Base-by-base conservation (phyloP, 2,797 vertebrate genomes). In the Gephyroberyx darwinii region DNA sequence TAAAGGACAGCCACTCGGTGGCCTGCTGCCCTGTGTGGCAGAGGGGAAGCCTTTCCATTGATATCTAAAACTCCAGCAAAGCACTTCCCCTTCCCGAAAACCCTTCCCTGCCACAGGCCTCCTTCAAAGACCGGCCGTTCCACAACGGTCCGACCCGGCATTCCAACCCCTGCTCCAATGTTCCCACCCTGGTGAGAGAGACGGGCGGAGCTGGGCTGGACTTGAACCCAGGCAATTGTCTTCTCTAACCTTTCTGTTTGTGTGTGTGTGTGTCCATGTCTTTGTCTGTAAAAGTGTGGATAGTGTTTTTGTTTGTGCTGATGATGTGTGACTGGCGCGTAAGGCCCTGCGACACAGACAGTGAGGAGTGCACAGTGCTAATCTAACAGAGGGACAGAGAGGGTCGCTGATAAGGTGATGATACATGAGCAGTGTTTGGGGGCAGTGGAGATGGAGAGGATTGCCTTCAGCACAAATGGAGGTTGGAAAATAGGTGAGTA, bases 41-140 rank as follows among this genome's bases (percentile, higher is more conserved):
- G 54, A 81, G 69, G 77, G 75, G 83, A 74, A 75, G 74, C 74
- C 72, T 89, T 83, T 88, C 86, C 83, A 86, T 67, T 89, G 87
- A 85, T 86, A 84, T 88, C 50, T 26, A 74, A 85, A 86, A 75
- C 86, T 74, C 85, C 85, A 85, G 76, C 82, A 60, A 82, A 84
- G 86, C 85, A 62, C 84, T 90, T 90, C 91, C 91, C 79, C 72
- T 90, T 90, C 82, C 89, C 74, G 64, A 85, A 83, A 90, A 72
- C 56, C 77, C 74, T 84, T 85, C 87, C 82, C 74, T 31, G 71
- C 69, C 67, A 70, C 80, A 65, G 78, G 75, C 81, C 84, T 89
- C 85, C 89, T 91, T 90, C 88, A 90, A 90, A 91, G 88, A 76
- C 84, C 3, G 63, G 72, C 71, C 80, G 66, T 75, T 86, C 71